Conservation (phyloP, 1,140 invertebrate species). For the Cephus cinctus region DNA sequence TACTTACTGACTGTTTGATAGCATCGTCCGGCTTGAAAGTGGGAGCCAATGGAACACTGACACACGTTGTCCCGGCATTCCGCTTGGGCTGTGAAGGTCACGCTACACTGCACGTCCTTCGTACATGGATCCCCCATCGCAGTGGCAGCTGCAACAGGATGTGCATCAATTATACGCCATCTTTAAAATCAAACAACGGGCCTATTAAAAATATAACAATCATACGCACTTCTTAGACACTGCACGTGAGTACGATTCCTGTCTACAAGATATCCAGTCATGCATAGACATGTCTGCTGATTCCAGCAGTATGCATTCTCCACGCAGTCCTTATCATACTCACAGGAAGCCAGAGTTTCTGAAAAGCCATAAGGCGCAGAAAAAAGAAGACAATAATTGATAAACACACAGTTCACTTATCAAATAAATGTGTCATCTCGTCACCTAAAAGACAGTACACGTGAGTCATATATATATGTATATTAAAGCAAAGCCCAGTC, state of each 20-base stretch:
- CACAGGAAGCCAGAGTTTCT: constrained; percentile 33
- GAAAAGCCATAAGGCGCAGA: constrained; percentile 13
- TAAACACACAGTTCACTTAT: too few species aligned
- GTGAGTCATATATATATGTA: too few species aligned
- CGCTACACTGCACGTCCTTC: constrained; percentile 37
- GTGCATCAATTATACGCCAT: constrained; percentile 4
- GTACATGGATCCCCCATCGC: constrained; percentile 38
- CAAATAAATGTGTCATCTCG: too few species aligned
- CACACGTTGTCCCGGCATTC: constrained; percentile 41
- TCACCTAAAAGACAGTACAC: too few species aligned
- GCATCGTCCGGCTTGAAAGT: constrained; percentile 36
- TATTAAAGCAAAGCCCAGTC: too few species aligned
- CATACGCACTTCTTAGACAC: constrained; percentile 35
- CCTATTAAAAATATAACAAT: constrained; percentile 3
- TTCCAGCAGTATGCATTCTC: constrained; percentile 36
- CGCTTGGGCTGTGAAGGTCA: constrained; percentile 40
- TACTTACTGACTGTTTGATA: constrained; percentile 41
- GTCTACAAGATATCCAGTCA: constrained; percentile 28
- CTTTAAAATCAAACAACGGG: constrained; percentile 2
- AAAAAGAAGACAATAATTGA: constrained; percentile 7
- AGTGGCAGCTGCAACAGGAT: constrained; percentile 33
- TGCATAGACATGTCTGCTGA: constrained; percentile 33
- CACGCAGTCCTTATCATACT: constrained; percentile 35
- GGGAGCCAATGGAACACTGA: constrained; percentile 37
- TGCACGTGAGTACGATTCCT: constrained; percentile 29